Conservation (phyloP, 1,140 invertebrate species). For the Brachionus calyciflorus region DNA sequence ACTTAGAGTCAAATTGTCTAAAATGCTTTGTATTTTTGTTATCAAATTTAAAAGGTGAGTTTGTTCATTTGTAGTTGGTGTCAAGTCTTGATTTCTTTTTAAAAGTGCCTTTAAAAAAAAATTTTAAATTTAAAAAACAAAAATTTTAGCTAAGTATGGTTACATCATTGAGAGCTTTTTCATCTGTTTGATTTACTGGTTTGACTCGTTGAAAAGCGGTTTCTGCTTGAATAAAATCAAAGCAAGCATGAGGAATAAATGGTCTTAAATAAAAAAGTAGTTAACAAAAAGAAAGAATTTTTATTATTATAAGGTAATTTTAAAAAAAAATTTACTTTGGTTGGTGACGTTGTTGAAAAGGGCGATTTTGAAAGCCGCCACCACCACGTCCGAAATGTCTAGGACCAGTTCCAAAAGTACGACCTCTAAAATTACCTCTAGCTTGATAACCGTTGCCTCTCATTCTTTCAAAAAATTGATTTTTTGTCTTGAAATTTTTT, state of each 20-base stretch:
- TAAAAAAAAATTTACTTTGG: slow-evolving; percentile 13
- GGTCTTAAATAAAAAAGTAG: slow-evolving; percentile 19
- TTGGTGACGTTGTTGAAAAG: background rate
- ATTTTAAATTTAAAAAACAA: slow-evolving; percentile 32
- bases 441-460: background rate
- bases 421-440: background rate
- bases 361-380: background rate
- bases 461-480: background rate
- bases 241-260: background rate
- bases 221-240: slow-evolving; percentile 23
- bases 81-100: slow-evolving; percentile 83
- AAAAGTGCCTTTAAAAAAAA: slow-evolving; percentile 69
- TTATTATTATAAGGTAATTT: background rate
- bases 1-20: slow-evolving; percentile 87
- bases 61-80: slow-evolving; percentile 81
- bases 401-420: background rate
- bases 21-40: slow-evolving; percentile 83
- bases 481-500: background rate
- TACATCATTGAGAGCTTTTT: slow-evolving; percentile 41
- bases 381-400: background rate
- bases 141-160: background rate
- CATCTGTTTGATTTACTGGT: background rate
- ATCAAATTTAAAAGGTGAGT: slow-evolving; percentile 84
- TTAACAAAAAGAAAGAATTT: background rate
- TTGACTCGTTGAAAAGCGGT: slow-evolving; percentile 14